Base-by-base conservation (phyloP, 2,797 vertebrate species). In the Vireo griseus region DNA sequence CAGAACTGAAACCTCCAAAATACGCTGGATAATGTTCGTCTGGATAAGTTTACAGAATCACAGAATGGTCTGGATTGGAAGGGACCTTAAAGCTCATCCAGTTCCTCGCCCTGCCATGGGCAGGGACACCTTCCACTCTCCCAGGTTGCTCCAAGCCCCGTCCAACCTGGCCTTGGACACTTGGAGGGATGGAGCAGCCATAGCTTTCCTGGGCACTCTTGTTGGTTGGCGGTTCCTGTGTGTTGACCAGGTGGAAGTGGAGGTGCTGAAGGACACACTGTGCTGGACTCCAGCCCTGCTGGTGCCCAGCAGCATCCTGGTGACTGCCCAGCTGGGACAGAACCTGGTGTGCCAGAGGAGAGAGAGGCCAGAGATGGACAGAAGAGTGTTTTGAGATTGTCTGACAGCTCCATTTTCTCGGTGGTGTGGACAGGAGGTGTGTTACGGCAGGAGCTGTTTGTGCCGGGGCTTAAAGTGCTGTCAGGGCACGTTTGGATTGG, bases 381-480 rank as follows among this genome's bases (percentile, higher is more conserved):
- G 25, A 6, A 1, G 21, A 57, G 33, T 2, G 1, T 10, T 58
- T 5, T 3, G 50, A 25, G 18, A 1, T 9, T 4, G 17, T 26
- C 33, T 11, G 35, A 54, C 3, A 0, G 0, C 26, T 68, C 21
- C 3, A 3, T 39, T 31, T n/a, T 72, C 4, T 13, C 0, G 1
- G n/a, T 11, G 3, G 0, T 2, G 0, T 2, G 42, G 9, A 0
- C 3, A 25, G 78, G 22, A 14, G 40, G 9, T 2, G 1, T 8
- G 51, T 4, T 11, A 5, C 2, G 33, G 10, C 55, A 11, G 45
- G 58, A 58, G 47, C 45, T 4, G 4, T 12, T 33, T 6, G 65
- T 40, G 65, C 35, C 50, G 3, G 16, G 11, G 15, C 20, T 33
- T 29, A 0, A 11, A 15, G 47, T 6, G 42, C 63, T 62, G 51